Evolutionary conservation across 2,797 vertebrate genomes (phyloP), one percentile per base, ranked within the genome.

Genomic region (Percopsis omiscomaycus): DNA sequence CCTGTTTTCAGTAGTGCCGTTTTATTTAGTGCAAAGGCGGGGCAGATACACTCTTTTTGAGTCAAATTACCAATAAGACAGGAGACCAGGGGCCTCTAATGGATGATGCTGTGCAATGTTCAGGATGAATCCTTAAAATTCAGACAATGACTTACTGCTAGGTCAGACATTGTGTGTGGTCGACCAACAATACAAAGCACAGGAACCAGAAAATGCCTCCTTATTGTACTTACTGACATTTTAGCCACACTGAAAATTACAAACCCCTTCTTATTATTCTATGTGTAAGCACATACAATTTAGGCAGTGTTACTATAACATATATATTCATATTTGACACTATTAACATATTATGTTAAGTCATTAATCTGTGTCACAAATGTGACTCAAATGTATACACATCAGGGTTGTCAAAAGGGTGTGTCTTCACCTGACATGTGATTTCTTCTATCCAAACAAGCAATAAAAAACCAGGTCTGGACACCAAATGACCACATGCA

Each of bases 91-190:
- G 50, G 28, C 50, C 44, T 57, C 54, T 73, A 74, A 79, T 77
- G 71, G 75, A 61, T 66, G 51, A 65, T 80, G 48, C 64, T 5
- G 58, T 63, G 68, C 77, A 71, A 83, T 85, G 75, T 80, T 59
- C 45, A 71, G 78, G 82, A 85, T 84, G 76, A 73, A 84, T 78
- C 64, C 59, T 64, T 61, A 56, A 52, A 83, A 76, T 73, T 75
- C 58, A 71, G 55, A 50, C 71, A 67, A 82, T 71, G 75, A 71
- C 55, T 69, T 65, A 75, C 66, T 47, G 65, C 62, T 70, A 48
- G 56, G 65, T 49, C 59, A 59, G 62, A 60, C 54, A 55, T 30
- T 51, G 58, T 50, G 60, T 47, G 70, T 64, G 69, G 57, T 61
- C 64, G 46, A 56, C 54, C 66, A 58, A 61, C 30, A 68, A 68